These are phyloP conservation scores for Actinemys pallida DNA, from an alignment of 2,113 vertebrate genomes.

Conservation along the genomic window DNA sequence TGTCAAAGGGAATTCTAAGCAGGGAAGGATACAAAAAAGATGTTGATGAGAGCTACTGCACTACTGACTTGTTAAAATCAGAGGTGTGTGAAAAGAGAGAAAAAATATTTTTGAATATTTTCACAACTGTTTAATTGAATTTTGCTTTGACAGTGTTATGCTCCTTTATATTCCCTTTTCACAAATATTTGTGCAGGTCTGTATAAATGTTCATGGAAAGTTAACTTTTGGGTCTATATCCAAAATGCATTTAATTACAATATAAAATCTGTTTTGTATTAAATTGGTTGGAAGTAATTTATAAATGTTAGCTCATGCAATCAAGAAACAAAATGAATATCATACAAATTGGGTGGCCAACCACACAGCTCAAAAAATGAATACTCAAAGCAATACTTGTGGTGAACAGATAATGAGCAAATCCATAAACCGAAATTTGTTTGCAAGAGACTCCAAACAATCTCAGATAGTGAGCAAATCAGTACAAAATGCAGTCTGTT, in stretches of 20 bases:
- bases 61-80: slow-evolving; percentile 2
- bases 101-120: background rate
- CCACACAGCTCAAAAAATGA: background rate
- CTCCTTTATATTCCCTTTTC: background rate
- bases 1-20: background rate
- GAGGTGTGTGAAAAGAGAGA: background rate
- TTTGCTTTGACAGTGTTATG: background rate
- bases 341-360: background rate
- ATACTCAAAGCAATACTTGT: background rate
- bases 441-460: background rate
- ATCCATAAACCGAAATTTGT: background rate
- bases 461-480: background rate
- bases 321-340: background rate
- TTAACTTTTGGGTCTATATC: background rate
- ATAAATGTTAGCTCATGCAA: slow-evolving; percentile 47
- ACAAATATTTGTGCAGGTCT: slow-evolving; percentile 10
- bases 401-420: background rate
- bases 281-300: slow-evolving; percentile 26
- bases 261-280: slow-evolving; percentile 39
- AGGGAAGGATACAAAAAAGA: background rate
- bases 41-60: background rate
- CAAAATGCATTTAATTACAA: slow-evolving; percentile 50
- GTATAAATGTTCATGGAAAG: background rate
- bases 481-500: background rate
- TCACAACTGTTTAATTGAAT: background rate